A percentile compares a stretch with the other conserved stretches of the same genome.
phyloP scores from a whole-genome alignment of 92 coral and sea anemone genomes.

The Zoanthus solanderi region DNA sequence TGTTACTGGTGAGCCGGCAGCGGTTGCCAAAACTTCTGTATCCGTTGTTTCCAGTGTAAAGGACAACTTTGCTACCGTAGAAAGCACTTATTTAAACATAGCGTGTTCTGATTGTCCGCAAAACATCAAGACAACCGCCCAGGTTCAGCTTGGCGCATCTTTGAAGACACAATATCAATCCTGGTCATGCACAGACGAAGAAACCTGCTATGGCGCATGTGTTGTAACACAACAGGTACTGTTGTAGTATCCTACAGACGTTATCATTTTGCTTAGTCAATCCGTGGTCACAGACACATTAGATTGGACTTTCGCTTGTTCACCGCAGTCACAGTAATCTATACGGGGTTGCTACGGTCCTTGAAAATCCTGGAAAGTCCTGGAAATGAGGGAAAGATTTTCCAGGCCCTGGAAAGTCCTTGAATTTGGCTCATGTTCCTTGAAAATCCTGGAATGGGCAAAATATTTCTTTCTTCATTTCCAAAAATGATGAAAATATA shows the following conservation, averaged over 20 bases:
- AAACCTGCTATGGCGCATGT: conserved; percentile 77
- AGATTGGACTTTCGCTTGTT: no score
- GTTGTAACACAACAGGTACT: conserved; percentile 73
- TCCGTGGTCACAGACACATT: no score
- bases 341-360: no score
- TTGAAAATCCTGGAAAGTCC: no score
- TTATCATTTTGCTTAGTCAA: no score
- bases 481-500: no score
- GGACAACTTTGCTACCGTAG: conserved; percentile 57
- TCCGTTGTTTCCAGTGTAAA: conserved; percentile 71
- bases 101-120: conserved; percentile 70
- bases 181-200: conserved; percentile 73
- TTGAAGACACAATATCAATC: conserved; percentile 59
- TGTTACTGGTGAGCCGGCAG: conserved; percentile 70
- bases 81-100: conserved; percentile 49
- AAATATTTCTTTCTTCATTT: no score
- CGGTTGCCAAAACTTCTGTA: conserved; percentile 65
- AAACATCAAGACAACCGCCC: conserved; percentile 56
- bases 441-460: no score
- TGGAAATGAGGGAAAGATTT: no score
- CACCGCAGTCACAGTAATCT: no score
- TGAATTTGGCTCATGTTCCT: no score
- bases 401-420: no score
- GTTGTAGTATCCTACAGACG: neutral
- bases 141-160: conserved; percentile 67